Base-by-base conservation (phyloP, 2,797 vertebrate species). In the Pygocentrus nattereri region DNA sequence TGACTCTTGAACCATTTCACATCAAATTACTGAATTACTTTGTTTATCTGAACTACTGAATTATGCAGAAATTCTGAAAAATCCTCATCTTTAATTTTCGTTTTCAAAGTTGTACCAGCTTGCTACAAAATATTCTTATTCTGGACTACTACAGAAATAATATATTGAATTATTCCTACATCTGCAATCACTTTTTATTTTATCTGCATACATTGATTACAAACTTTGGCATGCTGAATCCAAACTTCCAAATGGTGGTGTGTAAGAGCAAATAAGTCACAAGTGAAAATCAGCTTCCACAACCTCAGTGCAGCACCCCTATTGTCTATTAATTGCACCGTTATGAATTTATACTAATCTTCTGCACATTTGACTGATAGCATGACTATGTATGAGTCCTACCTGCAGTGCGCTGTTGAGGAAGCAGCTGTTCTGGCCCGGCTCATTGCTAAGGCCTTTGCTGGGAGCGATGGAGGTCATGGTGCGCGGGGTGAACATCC, bases 391-490 rank as follows among this genome's bases (percentile, higher is more conserved):
- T 27, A 16, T 30, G 27, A 30, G 31, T 85, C 94, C 94, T 94
- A 97, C 96, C 96, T 99, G 98, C 38, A 99, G 92, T 0, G 98
- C 98, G 59, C 97, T 99, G 89, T 99, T 99, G 88, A 99, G 95
- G 91, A 99, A 99, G 93, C 98, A 99, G 93, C 98, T 99, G 93
- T 99, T 99, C 92, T 99, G 98, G 81, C 98, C 98, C 0, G 98
- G 98, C 85, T 98, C 97, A 69, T 99, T 99, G 93, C 96, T 99
- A 91, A 99, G 96, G 47, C 98, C 98, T 94, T 99, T 99, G 90
- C 97, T 99, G 74, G 97, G 97, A 85, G 97, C 97, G 84, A 99
- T 97, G 82, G 98, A 98, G 49, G 96, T 97, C 90, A 96, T 95
- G 83, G 92, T 97, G 87, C 97, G 95, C 78, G 97, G 96, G 13